phyloP scores from a whole-genome alignment of 2,888 invertebrate genomes.

The Caenorhabditis afra region DNA sequence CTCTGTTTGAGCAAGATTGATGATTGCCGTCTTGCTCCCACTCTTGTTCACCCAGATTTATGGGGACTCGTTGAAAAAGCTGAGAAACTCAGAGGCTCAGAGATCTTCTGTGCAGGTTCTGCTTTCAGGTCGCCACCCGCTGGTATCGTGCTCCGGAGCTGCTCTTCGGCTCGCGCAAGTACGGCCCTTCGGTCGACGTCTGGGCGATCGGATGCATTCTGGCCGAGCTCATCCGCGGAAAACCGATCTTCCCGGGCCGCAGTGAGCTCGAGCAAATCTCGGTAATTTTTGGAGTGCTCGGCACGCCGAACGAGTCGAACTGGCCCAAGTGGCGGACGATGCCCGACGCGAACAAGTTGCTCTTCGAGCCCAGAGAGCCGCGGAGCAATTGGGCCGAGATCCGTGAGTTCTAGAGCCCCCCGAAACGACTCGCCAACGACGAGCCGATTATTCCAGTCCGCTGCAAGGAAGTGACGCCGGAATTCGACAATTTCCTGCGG shows the following conservation, averaged over 20 bases:
- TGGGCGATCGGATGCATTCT: constrained; percentile 77
- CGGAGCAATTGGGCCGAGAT: constrained; percentile 58
- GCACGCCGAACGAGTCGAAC: constrained; percentile 71
- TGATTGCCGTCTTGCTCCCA: too few relatives aligned
- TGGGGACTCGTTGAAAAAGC: constrained; percentile 43
- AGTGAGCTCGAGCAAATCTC: constrained; percentile 78
- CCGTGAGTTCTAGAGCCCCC: constrained; percentile 20
- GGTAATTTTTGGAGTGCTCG: constrained; percentile 70
- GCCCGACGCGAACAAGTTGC: constrained; percentile 68
- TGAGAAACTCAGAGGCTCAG: constrained; percentile 9
- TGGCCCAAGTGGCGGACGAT: constrained; percentile 76
- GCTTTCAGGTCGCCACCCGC: constrained; percentile 70
- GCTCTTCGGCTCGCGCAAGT: constrained; percentile 67
- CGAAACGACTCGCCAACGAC: neutral
- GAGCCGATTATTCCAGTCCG: constrained; percentile 27
- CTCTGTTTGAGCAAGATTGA: constrained; percentile 61
- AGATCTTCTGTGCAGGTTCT: constrained; percentile 1
- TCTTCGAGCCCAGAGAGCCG: constrained; percentile 61
- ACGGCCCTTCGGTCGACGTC: constrained; percentile 63
- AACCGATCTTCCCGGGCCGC: constrained; percentile 73
- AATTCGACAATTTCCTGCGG: constrained; percentile 45
- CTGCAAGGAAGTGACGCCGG: constrained; percentile 33
- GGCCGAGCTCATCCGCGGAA: constrained; percentile 71
- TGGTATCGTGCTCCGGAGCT: constrained; percentile 78
- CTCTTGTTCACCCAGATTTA: constrained; percentile 37